These are phyloP conservation scores for Tinea pellionella DNA, from an alignment of 2,888 invertebrate genomes.

Conservation along the genomic window DNA sequence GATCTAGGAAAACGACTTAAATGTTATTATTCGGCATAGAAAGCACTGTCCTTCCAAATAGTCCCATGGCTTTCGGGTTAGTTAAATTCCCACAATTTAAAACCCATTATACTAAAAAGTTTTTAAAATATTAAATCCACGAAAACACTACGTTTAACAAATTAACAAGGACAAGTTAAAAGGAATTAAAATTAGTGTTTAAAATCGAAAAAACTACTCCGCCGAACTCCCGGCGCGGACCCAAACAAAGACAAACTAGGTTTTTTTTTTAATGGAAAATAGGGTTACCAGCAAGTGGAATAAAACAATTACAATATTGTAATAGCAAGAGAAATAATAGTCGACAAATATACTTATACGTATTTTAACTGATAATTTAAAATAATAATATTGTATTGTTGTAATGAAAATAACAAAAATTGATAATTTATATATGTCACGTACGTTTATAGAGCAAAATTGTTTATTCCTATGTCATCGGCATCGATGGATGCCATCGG, in stretches of 20 bases:
- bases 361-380: too few species aligned
- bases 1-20: not conserved
- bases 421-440: slow-evolving; percentile 11
- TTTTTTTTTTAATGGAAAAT: too few species aligned
- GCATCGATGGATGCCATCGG: slow-evolving; percentile 53
- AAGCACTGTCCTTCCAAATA: not conserved
- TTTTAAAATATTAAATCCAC: not conserved
- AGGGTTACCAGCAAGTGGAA: too few species aligned
- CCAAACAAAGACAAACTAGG: not conserved
- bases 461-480: slow-evolving; percentile 55
- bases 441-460: slow-evolving; percentile 22
- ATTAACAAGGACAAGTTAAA: not conserved
- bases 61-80: not conserved
- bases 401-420: not conserved
- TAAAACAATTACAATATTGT: too few species aligned
- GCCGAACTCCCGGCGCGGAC: not conserved
- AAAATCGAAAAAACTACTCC: not conserved
- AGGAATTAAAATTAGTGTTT: not conserved
- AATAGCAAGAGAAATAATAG: too few species aligned
- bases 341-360: too few species aligned
- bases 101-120: not conserved
- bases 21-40: not conserved
- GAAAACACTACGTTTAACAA: not conserved
- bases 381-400: not conserved
- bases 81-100: not conserved